Conservation (phyloP, 2,797 vertebrate genomes). For the Tokudaia tokunoshimensis region DNA sequence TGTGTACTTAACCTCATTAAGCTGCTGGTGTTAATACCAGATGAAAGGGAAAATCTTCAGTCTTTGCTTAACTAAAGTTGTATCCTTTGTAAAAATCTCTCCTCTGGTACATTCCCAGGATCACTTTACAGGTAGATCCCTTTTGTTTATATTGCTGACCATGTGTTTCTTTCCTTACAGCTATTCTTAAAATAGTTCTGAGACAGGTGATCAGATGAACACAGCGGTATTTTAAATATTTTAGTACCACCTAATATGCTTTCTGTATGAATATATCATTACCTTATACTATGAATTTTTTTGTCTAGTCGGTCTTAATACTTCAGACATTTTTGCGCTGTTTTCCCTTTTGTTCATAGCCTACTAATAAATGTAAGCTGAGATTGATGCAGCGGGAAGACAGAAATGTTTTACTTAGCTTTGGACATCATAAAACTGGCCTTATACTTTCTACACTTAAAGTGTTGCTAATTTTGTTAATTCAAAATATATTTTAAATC, state of each 20-base stretch:
- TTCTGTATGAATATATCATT: constrained; percentile 12
- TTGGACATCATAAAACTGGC: constrained; percentile 39
- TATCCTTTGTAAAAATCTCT: constrained; percentile 44
- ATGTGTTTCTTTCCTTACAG: constrained; percentile 31
- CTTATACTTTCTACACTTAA: constrained; percentile 36
- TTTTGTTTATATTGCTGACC: not conserved
- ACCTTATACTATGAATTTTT: not conserved
- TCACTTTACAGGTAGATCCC: not conserved
- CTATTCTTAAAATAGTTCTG: constrained; percentile 39
- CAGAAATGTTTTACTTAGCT: constrained; percentile 26
- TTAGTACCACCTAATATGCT: not conserved
- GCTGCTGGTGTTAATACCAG: constrained; percentile 26
- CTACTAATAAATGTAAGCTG: constrained; percentile 32
- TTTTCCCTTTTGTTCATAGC: constrained; percentile 22
- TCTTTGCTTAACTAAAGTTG: constrained; percentile 54
- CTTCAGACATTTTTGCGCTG: constrained; percentile 31
- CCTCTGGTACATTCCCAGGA: constrained; percentile 1
- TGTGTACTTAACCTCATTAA: constrained; percentile 12
- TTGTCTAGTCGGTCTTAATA: not conserved
- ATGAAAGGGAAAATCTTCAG: not conserved
- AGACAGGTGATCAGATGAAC: not conserved
- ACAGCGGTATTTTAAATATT: constrained; percentile 13
- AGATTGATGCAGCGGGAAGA: constrained; percentile 5
- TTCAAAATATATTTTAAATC: constrained; percentile 55
- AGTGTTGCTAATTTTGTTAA: constrained; percentile 36